Evolutionary conservation across 2,797 vertebrate genomes (phyloP), one percentile per base, ranked within the genome.

Genomic region (Manis pentadactyla): DNA sequence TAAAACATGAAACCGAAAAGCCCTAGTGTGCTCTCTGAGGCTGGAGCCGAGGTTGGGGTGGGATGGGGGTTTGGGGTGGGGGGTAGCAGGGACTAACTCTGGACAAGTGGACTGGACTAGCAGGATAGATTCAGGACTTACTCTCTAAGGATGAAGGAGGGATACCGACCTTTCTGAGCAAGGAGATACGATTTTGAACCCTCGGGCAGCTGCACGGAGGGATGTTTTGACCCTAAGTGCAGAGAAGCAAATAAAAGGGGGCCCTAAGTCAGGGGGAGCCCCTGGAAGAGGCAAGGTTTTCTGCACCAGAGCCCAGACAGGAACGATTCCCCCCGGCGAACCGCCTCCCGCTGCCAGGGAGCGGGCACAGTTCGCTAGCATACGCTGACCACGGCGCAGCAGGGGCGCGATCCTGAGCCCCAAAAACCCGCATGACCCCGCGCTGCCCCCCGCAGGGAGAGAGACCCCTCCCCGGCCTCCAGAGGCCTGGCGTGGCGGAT

Each of bases 401-500:
- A 34, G 63, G 34, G 71, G 14, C 10, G 23, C 14, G 4, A 25
- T 51, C 14, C 55, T 64, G 12, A 59, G 74, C 77, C 55, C 59
- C 14, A 5, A 14, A 27, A 25, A 64, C 83, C 83, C 6, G 4
- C 83, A 31, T 82, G 86, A 75, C 94, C 93, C 78, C 9, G 49
- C 13, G 71, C 69, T 17, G 2, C 57, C 37, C 39, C 73, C 39
- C 5, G 37, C 55, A 3, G 18, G 34, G 68, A n/a, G 29, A 39
- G 75, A 39, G 46, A 64, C 68, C 63, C 96, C 73, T 73, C 96
- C 87, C 71, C 5, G 21, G 55, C 49, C 95, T 78, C 95, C 51
- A 84, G 96, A 95, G 96, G 81, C 78, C 91, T 86, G 96, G 97
- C 95, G 10, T 17, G 0, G 94, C 92, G 95, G 96, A 96, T 95